These are phyloP conservation scores for Karalla daura DNA, from an alignment of 2,797 vertebrate species.

Conservation along the genomic window DNA sequence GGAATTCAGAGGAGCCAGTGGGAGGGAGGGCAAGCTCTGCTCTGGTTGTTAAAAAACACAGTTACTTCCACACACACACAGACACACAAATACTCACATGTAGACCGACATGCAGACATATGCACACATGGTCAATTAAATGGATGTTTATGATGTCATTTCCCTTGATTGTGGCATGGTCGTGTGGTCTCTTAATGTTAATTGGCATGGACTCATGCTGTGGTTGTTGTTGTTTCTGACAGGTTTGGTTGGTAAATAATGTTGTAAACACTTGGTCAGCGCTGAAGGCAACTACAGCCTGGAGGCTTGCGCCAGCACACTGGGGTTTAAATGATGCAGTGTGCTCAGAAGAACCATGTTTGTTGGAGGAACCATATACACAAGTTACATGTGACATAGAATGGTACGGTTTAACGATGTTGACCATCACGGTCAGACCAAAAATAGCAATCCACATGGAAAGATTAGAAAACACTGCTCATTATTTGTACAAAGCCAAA, in stretches of 20 bases:
- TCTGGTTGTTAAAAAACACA: constrained; percentile 43
- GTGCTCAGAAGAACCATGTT: neutral
- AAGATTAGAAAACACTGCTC: neutral
- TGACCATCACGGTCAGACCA: neutral
- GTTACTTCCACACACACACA: neutral
- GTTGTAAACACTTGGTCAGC: constrained; percentile 55
- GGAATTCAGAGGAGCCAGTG: constrained; percentile 47
- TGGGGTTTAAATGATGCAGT: constrained; percentile 44
- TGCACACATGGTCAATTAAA: constrained; percentile 54
- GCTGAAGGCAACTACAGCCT: constrained; percentile 26
- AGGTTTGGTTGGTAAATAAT: constrained; percentile 47
- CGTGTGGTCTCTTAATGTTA: constrained; percentile 52
- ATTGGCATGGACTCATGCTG: constrained; percentile 46
- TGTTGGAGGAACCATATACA: neutral
- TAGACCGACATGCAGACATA: constrained; percentile 20
- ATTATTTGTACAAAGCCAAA: neutral
- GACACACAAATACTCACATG: constrained; percentile 16
- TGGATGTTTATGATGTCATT: constrained; percentile 67
- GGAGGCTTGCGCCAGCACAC: constrained; percentile 20
- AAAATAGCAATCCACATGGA: neutral
- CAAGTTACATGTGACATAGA: neutral
- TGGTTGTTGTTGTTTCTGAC: constrained; percentile 53
- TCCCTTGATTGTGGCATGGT: constrained; percentile 34
- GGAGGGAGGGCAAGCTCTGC: constrained; percentile 25
- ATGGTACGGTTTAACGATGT: neutral